Evolutionary conservation across 2,797 vertebrate genomes (phyloP).

Genomic region (Tokudaia muenninki): DNA sequence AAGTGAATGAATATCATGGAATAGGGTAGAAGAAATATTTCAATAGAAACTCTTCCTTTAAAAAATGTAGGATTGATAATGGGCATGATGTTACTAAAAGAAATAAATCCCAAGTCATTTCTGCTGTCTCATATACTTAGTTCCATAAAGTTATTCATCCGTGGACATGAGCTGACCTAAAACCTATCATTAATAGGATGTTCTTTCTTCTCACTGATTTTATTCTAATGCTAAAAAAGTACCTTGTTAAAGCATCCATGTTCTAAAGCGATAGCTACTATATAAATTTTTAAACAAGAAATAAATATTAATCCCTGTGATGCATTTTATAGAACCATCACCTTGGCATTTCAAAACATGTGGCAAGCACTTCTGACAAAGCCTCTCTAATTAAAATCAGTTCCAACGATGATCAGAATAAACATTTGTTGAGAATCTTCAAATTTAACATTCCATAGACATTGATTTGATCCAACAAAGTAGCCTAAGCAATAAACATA

Average conservation of each 20-base stretch:
- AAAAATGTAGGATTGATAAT: not conserved
- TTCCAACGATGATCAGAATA: slow-evolving; percentile 57
- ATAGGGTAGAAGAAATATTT: not conserved
- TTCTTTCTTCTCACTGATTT: not conserved
- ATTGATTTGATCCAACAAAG: slow-evolving; percentile 68
- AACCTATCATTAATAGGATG: not conserved
- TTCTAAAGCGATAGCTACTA: slow-evolving; percentile 56
- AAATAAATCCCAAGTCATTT: slow-evolving; percentile 35
- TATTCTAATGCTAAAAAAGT: slow-evolving; percentile 32
- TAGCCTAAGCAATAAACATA: slow-evolving; percentile 51
- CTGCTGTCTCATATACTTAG: not conserved
- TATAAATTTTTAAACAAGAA: slow-evolving; percentile 75
- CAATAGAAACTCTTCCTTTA: not conserved
- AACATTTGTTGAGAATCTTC: slow-evolving; percentile 67
- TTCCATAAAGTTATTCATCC: slow-evolving; percentile 13
- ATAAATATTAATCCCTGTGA: slow-evolving; percentile 72
- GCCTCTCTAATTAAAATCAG: slow-evolving; percentile 68
- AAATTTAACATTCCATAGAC: slow-evolving; percentile 57
- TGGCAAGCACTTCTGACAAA: slow-evolving; percentile 53
- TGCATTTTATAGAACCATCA: slow-evolving; percentile 65
- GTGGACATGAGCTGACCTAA: not conserved
- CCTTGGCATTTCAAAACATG: slow-evolving; percentile 69
- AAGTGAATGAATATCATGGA: not conserved
- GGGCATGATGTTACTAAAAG: not conserved
- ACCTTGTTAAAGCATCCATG: slow-evolving; percentile 46